Conservation (phyloP, 2,113 vertebrate species). For the Caretta caretta region DNA sequence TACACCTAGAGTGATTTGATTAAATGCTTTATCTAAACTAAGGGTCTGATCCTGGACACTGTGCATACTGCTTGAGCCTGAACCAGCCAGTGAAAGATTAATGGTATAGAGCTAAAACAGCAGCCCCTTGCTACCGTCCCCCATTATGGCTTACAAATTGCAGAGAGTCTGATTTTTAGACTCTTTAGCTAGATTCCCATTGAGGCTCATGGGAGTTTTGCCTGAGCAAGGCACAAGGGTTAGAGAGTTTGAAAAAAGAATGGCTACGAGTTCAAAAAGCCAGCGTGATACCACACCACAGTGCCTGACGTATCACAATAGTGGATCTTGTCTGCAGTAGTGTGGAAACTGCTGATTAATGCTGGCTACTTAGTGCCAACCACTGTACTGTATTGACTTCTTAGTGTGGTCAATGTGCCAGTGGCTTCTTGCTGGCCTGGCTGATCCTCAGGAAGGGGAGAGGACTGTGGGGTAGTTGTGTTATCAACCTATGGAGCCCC, state of each 20-base stretch:
- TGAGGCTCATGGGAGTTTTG: background rate
- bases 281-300: background rate
- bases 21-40: rapidly evolving
- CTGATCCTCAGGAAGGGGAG: background rate
- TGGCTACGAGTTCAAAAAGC: background rate
- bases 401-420: background rate
- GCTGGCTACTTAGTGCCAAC: background rate
- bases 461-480: background rate
- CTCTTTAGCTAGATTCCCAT: background rate
- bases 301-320: background rate
- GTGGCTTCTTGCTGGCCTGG: background rate
- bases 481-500: background rate
- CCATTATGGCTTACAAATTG: rapidly evolving
- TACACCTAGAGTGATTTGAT: background rate
- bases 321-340: background rate
- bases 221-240: background rate
- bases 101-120: rapidly evolving
- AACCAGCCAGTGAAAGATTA: rapidly evolving
- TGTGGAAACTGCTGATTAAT: background rate
- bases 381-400: background rate
- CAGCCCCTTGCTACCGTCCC: background rate
- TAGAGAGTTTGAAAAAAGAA: background rate
- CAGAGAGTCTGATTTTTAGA: background rate
- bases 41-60: rapidly evolving
- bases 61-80: rapidly evolving